Base-by-base conservation (phyloP, 2,113 vertebrate genomes). In the Tenrec ecaudatus region DNA sequence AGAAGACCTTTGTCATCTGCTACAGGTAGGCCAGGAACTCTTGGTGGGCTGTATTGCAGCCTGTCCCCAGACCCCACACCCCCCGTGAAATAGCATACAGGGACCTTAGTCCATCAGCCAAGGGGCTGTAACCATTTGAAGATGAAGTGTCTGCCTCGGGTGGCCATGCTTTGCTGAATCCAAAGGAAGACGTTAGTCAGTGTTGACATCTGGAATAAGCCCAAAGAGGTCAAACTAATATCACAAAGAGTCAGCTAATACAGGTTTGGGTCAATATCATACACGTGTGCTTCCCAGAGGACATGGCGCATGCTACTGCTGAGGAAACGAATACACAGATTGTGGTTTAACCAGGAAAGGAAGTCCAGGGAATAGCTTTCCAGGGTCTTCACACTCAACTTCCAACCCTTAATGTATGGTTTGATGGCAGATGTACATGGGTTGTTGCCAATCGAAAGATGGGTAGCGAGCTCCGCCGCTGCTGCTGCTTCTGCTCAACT, bases 121-220 rank as follows among this genome's bases (percentile, higher is more conserved):
- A 76, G 89, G 77, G 20, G 94, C 95, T 97, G 94, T 91, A 96
- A 92, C 95, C 97, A 96, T 89, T 95, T 97, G 81, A 97, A 97
- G 97, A 95, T 90, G 96, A 97, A 98, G 97, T 97, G 96, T 94
- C 97, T 97, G 94, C 97, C 97, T 98, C 97, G 95, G 84, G 96
- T 96, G 97, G 94, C 96, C 97, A 97, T 96, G 95, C 93, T 95
- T 96, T 96, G 96, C 85, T 96, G 95, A 98, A 97, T 97, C 96
- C 96, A 96, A 97, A 96, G 36, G 64, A 95, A 96, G 90, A 94
- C 91, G 96, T 93, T 94, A 69, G 94, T 85, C 95, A 95, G 80
- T 6, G 77, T 79, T 93, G 91, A 94, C 97, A 95, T 96, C 95
- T 95, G 68, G 71, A 95, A 96, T 68, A 94, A 98, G 95, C 91